Conservation (phyloP, 1,140 invertebrate species). For the Medauroidea extradentata region DNA sequence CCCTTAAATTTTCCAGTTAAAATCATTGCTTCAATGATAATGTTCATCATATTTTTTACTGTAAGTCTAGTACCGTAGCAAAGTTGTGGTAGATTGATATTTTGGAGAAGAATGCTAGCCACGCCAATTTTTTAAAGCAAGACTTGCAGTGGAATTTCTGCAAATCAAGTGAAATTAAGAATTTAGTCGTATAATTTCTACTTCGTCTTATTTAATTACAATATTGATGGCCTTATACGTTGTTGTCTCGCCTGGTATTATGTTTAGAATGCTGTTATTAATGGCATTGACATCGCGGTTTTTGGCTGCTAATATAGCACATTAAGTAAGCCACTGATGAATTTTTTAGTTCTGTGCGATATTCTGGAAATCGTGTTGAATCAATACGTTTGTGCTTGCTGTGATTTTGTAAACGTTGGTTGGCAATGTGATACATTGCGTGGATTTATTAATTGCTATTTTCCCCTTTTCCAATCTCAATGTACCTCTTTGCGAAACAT, state of each 20-base stretch:
- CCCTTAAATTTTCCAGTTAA: constrained; percentile 42
- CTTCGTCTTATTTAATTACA: constrained; percentile 5
- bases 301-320: constrained; percentile 33
- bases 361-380: constrained; percentile 13
- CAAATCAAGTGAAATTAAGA: constrained; percentile 15
- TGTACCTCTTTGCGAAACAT: background rate
- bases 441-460: too few species aligned
- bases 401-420: too few species aligned
- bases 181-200: constrained; percentile 6
- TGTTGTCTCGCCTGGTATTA: constrained; percentile 28
- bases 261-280: constrained; percentile 32
- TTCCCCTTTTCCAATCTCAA: too few species aligned
- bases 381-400: too few species aligned
- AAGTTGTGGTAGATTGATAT: constrained; percentile 41
- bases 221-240: constrained; percentile 7
- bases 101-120: constrained; percentile 24
- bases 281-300: constrained; percentile 32
- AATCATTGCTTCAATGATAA: constrained; percentile 45
- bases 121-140: constrained; percentile 8
- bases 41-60: constrained; percentile 40
- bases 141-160: constrained; percentile 32
- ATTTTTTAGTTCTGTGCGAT: constrained; percentile 34
- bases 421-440: too few species aligned
- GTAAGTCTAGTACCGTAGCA: constrained; percentile 45
- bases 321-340: constrained; percentile 34